Evolutionary conservation across 2,113 vertebrate genomes (phyloP).

Genomic region (Malurus cyaneus): DNA sequence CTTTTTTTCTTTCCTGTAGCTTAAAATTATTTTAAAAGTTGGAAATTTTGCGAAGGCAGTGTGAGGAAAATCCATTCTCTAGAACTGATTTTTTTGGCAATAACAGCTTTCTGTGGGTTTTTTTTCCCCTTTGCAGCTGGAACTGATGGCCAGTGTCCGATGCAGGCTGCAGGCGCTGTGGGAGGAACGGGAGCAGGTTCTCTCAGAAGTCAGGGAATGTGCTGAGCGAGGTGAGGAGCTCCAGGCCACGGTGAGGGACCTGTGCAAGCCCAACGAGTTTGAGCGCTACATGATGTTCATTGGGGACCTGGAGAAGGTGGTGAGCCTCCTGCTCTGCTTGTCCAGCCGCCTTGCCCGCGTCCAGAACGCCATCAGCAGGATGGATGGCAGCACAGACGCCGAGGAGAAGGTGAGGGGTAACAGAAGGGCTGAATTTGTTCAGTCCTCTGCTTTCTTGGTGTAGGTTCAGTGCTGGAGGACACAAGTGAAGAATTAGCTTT

Average conservation of each 20-base stretch:
- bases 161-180: constrained; percentile 71
- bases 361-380: constrained; percentile 81
- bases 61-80: not conserved
- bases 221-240: constrained; percentile 43
- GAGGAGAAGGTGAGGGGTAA: constrained; percentile 86
- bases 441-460: not conserved
- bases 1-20: not conserved
- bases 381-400: constrained; percentile 73
- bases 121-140: constrained; percentile 55
- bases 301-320: constrained; percentile 89
- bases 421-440: not conserved
- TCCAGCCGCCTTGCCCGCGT: constrained; percentile 89
- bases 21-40: not conserved
- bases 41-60: not conserved
- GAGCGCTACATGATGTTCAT: constrained; percentile 88
- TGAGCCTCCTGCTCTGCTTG: constrained; percentile 88
- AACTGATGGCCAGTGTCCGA: constrained; percentile 75
- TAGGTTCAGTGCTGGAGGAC: not conserved
- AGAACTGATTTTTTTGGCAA: not conserved
- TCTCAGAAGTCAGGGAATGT: constrained; percentile 66
- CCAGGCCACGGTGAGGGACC: constrained; percentile 63
- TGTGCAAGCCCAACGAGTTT: constrained; percentile 81
- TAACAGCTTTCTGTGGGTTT: no score
- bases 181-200: constrained; percentile 66
- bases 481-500: not conserved